phyloP scores from a whole-genome alignment of 2,888 invertebrate species.

The Drosophila recens region DNA sequence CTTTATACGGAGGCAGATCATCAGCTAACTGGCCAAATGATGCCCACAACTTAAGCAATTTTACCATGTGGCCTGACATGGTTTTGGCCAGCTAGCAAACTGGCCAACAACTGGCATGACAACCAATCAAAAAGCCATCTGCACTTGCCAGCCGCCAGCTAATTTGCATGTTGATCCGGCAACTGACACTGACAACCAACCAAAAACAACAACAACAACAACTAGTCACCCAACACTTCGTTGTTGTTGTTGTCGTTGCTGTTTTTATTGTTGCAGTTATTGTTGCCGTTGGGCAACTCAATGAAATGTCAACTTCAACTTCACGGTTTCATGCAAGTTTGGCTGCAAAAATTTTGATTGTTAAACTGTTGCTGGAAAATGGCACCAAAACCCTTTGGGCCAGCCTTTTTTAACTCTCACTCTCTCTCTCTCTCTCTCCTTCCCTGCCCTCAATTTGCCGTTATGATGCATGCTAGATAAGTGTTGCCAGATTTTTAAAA shows the following conservation, averaged over 20 bases:
- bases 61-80: slow-evolving; percentile 21
- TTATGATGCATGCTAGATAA: neutral
- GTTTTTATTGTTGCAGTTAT: slow-evolving; percentile 13
- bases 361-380: slow-evolving; percentile 54
- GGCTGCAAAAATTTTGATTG: slow-evolving; percentile 58
- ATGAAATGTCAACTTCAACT: slow-evolving; percentile 55
- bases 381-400: slow-evolving; percentile 42
- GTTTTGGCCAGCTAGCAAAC: slow-evolving; percentile 31
- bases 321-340: slow-evolving; percentile 44
- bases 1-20: slow-evolving; percentile 36
- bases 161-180: slow-evolving; percentile 62
- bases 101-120: slow-evolving; percentile 31
- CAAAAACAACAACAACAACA: slow-evolving; percentile 16
- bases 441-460: neutral
- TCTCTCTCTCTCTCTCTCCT: neutral
- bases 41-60: slow-evolving; percentile 19
- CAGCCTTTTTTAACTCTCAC: neutral
- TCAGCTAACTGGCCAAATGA: slow-evolving; percentile 26
- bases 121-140: slow-evolving; percentile 76
- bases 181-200: slow-evolving; percentile 34
- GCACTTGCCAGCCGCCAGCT: slow-evolving; percentile 56
- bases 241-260: slow-evolving; percentile 31
- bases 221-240: slow-evolving; percentile 39
- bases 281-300: slow-evolving; percentile 23
- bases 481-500: neutral